A percentile compares a stretch with the other conserved stretches of the same genome.
phyloP scores from a whole-genome alignment of 1,140 invertebrate species.

The Drosophila aff. region DNA sequence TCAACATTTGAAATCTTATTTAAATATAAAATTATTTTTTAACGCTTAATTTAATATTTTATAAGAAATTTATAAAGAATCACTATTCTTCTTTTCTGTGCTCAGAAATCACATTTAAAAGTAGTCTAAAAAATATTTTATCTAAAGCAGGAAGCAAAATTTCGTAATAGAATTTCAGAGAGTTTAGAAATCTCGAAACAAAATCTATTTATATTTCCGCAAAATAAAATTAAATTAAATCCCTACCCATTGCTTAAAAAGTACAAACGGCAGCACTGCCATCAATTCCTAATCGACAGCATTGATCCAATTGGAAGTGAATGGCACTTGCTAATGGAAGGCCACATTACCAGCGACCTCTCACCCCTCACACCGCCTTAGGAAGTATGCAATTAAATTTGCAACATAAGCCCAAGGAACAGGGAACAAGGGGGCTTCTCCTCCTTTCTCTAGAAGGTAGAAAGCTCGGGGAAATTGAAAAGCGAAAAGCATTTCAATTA shows the following conservation, averaged over 20 bases:
- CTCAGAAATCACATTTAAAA: neutral
- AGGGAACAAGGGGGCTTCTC: neutral
- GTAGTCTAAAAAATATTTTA: neutral
- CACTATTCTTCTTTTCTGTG: too few species aligned
- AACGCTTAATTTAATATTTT: too few species aligned
- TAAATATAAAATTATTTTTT: too few species aligned
- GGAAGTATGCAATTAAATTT: constrained; percentile 46
- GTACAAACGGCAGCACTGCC: neutral
- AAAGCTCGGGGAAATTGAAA: constrained; percentile 36
- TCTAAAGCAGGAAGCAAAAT: neutral
- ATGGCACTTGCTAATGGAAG: constrained; percentile 17
- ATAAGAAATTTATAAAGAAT: too few species aligned
- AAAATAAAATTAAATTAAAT: neutral
- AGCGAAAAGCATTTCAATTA: constrained; percentile 69
- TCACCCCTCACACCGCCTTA: neutral
- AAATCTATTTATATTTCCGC: neutral
- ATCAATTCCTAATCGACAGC: constrained; percentile 19
- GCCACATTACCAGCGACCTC: constrained; percentile 10
- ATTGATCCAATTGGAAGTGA: constrained; percentile 16
- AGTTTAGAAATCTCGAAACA: neutral
- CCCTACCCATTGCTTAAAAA: neutral
- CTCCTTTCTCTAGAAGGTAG: neutral
- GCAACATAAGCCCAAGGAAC: constrained; percentile 40
- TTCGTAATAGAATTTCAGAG: neutral
- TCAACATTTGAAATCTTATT: too few species aligned